Evolutionary conservation across 2,888 invertebrate species (phyloP).

Genomic region (Heliconius hortense): DNA sequence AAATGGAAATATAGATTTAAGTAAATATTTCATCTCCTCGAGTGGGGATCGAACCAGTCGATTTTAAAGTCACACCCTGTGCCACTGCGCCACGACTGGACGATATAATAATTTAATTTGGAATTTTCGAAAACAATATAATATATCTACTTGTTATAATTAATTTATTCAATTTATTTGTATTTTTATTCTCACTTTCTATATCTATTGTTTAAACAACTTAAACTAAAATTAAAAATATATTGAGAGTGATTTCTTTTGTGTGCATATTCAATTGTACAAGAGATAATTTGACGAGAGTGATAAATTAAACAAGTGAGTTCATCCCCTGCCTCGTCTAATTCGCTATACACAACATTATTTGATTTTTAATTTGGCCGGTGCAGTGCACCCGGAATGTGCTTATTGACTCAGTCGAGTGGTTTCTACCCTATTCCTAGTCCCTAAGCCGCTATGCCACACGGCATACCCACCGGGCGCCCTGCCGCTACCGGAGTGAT

Average conservation of each 20-base stretch:
- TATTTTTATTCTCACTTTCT: background rate
- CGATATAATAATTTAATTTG: too few species aligned
- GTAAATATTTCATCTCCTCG: too few species aligned
- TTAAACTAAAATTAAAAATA: background rate
- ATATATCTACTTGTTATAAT: too few species aligned
- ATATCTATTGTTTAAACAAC: background rate
- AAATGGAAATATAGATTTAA: too few species aligned
- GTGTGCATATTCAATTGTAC: constrained; percentile 3
- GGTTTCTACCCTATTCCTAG: constrained; percentile 34
- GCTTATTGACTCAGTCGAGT: constrained; percentile 67
- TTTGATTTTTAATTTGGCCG: constrained; percentile 79
- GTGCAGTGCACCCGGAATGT: constrained; percentile 63
- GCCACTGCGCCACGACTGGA: too few species aligned
- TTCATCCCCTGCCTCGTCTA: constrained; percentile 46
- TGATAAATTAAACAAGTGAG: constrained; percentile 46
- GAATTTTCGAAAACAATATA: too few species aligned
- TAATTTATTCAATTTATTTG: background rate
- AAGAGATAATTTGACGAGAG: constrained; percentile 24
- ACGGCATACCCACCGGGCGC: background rate
- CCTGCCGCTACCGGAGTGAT: background rate
- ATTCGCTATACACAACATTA: constrained; percentile 75
- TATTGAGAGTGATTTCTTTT: background rate
- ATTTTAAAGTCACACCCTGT: too few species aligned
- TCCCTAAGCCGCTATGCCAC: background rate
- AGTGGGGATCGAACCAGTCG: too few species aligned